Conservation (phyloP, 2,797 vertebrate genomes). For the Dendrocincla tyrannina region DNA sequence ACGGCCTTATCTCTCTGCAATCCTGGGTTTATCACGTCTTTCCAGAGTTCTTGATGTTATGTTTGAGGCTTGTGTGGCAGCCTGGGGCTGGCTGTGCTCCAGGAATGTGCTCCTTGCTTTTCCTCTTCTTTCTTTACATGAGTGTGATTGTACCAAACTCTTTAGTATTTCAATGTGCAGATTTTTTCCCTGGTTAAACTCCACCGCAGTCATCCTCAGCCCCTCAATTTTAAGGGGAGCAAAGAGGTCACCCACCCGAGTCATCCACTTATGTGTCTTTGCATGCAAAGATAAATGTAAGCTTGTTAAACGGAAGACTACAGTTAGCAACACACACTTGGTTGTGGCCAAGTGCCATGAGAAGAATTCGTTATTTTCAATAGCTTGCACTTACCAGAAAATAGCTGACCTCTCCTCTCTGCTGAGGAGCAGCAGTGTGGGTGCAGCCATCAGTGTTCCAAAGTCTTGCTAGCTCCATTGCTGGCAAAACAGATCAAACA, state of each 20-base stretch:
- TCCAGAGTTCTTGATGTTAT: constrained; percentile 40
- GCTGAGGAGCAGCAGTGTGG: not conserved
- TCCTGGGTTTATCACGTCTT: constrained; percentile 18
- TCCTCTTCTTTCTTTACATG: not conserved
- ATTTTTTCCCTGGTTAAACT: not conserved
- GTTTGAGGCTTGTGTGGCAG: constrained; percentile 11
- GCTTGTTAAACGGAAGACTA: not conserved
- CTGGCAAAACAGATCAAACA: not conserved
- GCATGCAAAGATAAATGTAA: not conserved
- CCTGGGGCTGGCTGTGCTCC: not conserved
- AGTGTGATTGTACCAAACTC: not conserved
- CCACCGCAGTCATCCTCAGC: not conserved
- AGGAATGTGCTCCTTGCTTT: constrained; percentile 26
- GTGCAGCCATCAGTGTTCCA: not conserved
- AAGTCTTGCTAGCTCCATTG: not conserved
- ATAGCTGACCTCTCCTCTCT: not conserved
- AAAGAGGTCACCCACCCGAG: not conserved
- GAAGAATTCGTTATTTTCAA: constrained; percentile 24
- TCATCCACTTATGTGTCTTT: not conserved
- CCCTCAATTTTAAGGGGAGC: not conserved
- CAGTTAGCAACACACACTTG: not conserved
- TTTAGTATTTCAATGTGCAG: not conserved
- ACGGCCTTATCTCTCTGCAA: not conserved
- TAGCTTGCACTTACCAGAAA: constrained; percentile 2
- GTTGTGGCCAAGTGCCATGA: not conserved